Conservation (phyloP, 1,140 invertebrate genomes). For the Camponotus floridanus region DNA sequence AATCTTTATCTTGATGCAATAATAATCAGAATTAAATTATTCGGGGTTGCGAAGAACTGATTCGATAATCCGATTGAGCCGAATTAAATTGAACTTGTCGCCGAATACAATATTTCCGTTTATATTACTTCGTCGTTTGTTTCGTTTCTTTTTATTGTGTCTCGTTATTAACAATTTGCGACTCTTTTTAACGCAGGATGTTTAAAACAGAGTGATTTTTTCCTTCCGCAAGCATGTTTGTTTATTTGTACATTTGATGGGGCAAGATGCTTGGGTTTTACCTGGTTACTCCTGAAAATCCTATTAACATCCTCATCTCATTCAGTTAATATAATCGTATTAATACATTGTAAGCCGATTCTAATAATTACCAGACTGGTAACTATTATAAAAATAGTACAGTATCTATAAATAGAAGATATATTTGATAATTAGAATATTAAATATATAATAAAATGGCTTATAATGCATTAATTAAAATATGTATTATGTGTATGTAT, state of each 20-base stretch:
- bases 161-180: conserved; percentile 43
- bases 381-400: conserved; percentile 19
- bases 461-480: conserved; percentile 33
- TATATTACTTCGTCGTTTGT: conserved; percentile 23
- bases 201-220: conserved; percentile 8
- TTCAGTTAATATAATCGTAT: conserved; percentile 40
- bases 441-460: conserved; percentile 5
- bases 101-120: neutral
- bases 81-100: conserved; percentile 27
- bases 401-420: neutral
- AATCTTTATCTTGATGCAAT: neutral
- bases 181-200: conserved; percentile 15
- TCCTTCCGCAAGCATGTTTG: conserved; percentile 24
- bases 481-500: conserved; percentile 12
- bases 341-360: conserved; percentile 49
- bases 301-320: conserved; percentile 42
- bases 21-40: conserved; percentile 46
- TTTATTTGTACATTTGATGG: conserved; percentile 15
- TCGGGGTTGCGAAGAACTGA: conserved; percentile 5
- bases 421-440: neutral
- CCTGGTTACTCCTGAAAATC: conserved; percentile 35
- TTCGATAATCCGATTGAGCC: conserved; percentile 35
- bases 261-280: conserved; percentile 38
- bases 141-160: conserved; percentile 23
- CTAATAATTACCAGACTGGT: conserved; percentile 15